Percentiles rank a stretch among this genome's conserved stretches.
Evolutionary conservation across 2,888 invertebrate genomes (phyloP).

Genomic region (Cheilosia variabilis): DNA sequence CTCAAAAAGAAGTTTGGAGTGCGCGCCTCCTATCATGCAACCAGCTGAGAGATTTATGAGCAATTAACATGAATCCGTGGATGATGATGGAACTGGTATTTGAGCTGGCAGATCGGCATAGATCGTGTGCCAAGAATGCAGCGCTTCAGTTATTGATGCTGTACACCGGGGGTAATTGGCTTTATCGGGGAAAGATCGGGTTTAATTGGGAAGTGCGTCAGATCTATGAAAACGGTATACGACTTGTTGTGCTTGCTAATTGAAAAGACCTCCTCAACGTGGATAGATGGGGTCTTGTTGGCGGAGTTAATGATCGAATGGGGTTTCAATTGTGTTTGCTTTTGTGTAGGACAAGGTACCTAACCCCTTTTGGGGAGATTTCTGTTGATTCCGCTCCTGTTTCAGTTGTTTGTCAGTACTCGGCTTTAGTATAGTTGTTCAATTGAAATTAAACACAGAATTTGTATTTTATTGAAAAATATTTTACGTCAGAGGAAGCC

Average conservation of each 20-base stretch:
- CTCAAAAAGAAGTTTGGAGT: neutral
- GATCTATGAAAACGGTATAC: constrained; percentile 1
- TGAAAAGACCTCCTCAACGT: neutral
- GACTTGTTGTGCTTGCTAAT: constrained; percentile 1
- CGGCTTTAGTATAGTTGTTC: no score
- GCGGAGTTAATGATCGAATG: neutral
- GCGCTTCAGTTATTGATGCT: constrained; percentile 36
- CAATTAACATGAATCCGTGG: constrained; percentile 50
- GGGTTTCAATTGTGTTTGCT: neutral
- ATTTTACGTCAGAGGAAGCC: no score
- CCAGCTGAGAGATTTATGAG: constrained; percentile 54
- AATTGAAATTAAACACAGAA: no score
- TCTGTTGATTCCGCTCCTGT: no score
- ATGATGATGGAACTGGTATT: constrained; percentile 36
- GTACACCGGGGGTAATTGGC: neutral
- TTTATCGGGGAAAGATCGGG: neutral
- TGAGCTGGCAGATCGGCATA: neutral
- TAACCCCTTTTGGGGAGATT: no score
- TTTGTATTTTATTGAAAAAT: no score
- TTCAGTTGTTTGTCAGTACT: no score
- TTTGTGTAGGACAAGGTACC: no score
- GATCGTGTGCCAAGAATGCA: constrained; percentile 12
- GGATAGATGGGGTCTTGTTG: neutral
- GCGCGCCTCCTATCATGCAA: constrained; percentile 8
- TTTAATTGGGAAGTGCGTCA: constrained; percentile 36